A percentile compares a stretch with the other conserved stretches of the same genome.
phyloP scores from a whole-genome alignment of 2,797 vertebrate genomes.

The Coilia nasus region DNA sequence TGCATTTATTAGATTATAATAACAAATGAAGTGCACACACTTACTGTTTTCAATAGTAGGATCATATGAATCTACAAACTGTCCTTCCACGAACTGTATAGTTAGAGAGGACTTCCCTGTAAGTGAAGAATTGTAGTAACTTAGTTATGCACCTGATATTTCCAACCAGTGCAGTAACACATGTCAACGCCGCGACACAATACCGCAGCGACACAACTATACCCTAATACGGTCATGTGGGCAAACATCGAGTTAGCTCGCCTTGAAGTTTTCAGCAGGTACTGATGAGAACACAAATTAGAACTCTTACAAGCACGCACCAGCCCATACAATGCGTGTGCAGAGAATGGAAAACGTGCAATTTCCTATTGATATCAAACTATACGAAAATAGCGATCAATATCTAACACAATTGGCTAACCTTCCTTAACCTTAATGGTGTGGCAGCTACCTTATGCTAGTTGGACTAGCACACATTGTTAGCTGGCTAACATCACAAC shows the following conservation, averaged over 20 bases:
- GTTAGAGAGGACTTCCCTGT: conserved; percentile 98
- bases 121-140: conserved; percentile 50
- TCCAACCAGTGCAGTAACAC: conserved; percentile 61
- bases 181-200: conserved; percentile 43
- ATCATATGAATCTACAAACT: conserved; percentile 98
- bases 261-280: neutral
- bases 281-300: neutral
- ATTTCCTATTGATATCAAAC: neutral
- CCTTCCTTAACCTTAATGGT: neutral
- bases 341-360: neutral
- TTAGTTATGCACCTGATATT: conserved; percentile 3
- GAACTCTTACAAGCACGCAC: neutral
- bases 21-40: conserved; percentile 59
- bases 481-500: conserved; percentile 12
- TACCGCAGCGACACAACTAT: too few species aligned
- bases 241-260: neutral
- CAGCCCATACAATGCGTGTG: neutral
- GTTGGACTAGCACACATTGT: neutral
- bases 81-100: conserved; percentile 99
- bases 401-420: neutral
- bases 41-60: conserved; percentile 99
- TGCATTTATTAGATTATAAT: too few species aligned
- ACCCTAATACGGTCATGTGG: conserved; percentile 14
- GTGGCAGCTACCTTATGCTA: neutral
- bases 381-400: neutral